These are phyloP conservation scores for Palythoa heliodiscus DNA, from an alignment of 92 coral and sea anemone genomes.

Conservation along the genomic window DNA sequence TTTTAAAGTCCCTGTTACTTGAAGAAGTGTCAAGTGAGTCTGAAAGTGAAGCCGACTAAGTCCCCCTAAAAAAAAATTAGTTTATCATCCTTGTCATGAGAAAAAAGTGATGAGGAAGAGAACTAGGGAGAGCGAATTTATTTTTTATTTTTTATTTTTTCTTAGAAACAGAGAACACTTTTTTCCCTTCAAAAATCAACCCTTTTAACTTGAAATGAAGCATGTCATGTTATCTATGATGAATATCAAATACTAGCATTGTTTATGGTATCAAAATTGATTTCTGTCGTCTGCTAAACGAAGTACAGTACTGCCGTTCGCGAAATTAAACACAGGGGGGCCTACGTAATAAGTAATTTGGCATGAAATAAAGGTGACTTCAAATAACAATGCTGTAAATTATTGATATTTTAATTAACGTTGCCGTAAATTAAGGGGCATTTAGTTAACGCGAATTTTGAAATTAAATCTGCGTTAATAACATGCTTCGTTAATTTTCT, in stretches of 20 bases:
- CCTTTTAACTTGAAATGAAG: constrained; percentile 37
- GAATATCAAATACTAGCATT: constrained; percentile 35
- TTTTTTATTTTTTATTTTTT: constrained; percentile 33
- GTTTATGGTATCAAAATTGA: constrained; percentile 35
- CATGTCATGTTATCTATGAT: constrained; percentile 38
- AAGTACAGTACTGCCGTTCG: constrained; percentile 8
- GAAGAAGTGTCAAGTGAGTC: constrained; percentile 40
- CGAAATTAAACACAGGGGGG: constrained; percentile 3
- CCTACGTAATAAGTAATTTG: constrained; percentile 21
- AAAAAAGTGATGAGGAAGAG: constrained; percentile 32
- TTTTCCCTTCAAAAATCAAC: constrained; percentile 32
- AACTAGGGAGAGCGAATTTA: constrained; percentile 28
- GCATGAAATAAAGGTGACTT: constrained; percentile 25
- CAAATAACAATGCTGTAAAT: constrained; percentile 20
- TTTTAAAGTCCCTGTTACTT: constrained; percentile 39
- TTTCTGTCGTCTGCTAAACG: constrained; percentile 41
- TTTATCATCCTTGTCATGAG: constrained; percentile 16
- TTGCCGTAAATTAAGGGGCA: constrained; percentile 2
- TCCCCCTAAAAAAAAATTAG: constrained; percentile 14
- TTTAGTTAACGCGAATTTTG: neutral
- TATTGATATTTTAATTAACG: neutral
- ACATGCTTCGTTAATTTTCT: neutral
- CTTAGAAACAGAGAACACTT: constrained; percentile 38
- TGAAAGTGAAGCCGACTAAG: constrained; percentile 39
- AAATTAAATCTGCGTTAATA: neutral